Evolutionary conservation across 2,888 invertebrate species (phyloP).

Genomic region (Spodoptera littoralis): DNA sequence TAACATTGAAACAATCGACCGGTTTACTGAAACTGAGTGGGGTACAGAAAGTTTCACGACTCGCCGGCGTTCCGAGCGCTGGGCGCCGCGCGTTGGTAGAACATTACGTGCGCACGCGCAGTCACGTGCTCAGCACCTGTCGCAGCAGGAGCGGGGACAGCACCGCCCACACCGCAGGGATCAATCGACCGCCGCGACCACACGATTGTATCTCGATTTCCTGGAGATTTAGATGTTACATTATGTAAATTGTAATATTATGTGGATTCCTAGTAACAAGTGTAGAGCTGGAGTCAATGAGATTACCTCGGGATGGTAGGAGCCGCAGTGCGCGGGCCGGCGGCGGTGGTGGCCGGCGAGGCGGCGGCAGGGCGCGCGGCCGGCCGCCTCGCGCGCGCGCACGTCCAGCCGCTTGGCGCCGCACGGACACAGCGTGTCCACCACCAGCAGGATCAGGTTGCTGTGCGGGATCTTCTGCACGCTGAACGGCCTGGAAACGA

Average conservation of each 20-base stretch:
- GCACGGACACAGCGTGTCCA: constrained; percentile 96
- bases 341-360: constrained; percentile 91
- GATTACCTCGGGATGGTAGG: constrained; percentile 95
- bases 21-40: constrained; percentile 47
- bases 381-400: constrained; percentile 91
- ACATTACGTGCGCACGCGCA: constrained; percentile 59
- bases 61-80: constrained; percentile 50
- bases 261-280: too few relatives aligned
- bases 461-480: constrained; percentile 97
- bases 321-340: constrained; percentile 94
- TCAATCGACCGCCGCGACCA: constrained; percentile 81
- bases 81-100: constrained; percentile 40
- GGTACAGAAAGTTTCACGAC: constrained; percentile 55
- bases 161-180: constrained; percentile 65
- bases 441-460: constrained; percentile 95
- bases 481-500: constrained; percentile 93
- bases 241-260: too few relatives aligned
- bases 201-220: constrained; percentile 91
- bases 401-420: constrained; percentile 96
- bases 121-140: constrained; percentile 78
- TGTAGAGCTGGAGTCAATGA: neutral
- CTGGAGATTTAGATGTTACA: constrained; percentile 68
- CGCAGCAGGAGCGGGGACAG: constrained; percentile 67
- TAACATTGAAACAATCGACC: constrained; percentile 47
- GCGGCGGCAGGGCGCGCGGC: constrained; percentile 88